phyloP scores from a whole-genome alignment of 2,797 vertebrate species.

The Channa striata region DNA sequence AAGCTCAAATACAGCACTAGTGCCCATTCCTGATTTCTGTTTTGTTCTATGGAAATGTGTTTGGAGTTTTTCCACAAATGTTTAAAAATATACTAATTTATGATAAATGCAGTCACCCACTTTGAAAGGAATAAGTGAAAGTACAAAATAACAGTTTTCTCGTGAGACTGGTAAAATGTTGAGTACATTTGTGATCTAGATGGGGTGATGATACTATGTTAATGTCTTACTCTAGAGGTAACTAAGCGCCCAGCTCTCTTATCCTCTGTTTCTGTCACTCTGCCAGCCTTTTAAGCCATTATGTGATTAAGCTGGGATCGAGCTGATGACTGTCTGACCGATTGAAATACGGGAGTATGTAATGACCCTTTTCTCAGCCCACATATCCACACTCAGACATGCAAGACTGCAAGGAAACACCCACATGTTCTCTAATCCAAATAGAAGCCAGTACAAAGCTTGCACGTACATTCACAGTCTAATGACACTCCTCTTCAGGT shows the following conservation, averaged over 20 bases:
- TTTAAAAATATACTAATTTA: slow-evolving; percentile 2
- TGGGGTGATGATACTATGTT: slow-evolving; percentile 34
- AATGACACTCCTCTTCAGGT: slow-evolving; percentile 40
- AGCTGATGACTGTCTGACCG: slow-evolving; percentile 61
- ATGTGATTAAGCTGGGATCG: slow-evolving; percentile 58
- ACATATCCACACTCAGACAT: slow-evolving; percentile 39
- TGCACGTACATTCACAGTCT: slow-evolving; percentile 1
- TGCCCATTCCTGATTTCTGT: neutral
- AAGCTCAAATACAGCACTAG: no score
- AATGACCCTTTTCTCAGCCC: slow-evolving; percentile 43
- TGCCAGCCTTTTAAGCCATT: slow-evolving; percentile 56
- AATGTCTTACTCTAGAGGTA: slow-evolving; percentile 42
- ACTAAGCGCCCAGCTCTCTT: slow-evolving; percentile 37
- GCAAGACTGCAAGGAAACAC: slow-evolving; percentile 34
- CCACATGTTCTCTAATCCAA: slow-evolving; percentile 27
- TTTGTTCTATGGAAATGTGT: neutral
- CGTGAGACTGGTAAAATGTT: neutral
- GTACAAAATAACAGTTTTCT: slow-evolving; percentile 5
- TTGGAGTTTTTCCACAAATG: neutral
- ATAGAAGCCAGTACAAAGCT: slow-evolving; percentile 2
- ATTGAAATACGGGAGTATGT: slow-evolving; percentile 51
- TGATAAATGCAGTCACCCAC: neutral
- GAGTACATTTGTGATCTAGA: slow-evolving; percentile 25
- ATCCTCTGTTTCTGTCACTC: slow-evolving; percentile 28
- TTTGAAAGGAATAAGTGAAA: neutral